Percentiles rank a stretch among this genome's conserved stretches.
These are phyloP conservation scores for Diadophis punctatus DNA, from an alignment of 2,113 vertebrate genomes.

Conservation along the genomic window DNA sequence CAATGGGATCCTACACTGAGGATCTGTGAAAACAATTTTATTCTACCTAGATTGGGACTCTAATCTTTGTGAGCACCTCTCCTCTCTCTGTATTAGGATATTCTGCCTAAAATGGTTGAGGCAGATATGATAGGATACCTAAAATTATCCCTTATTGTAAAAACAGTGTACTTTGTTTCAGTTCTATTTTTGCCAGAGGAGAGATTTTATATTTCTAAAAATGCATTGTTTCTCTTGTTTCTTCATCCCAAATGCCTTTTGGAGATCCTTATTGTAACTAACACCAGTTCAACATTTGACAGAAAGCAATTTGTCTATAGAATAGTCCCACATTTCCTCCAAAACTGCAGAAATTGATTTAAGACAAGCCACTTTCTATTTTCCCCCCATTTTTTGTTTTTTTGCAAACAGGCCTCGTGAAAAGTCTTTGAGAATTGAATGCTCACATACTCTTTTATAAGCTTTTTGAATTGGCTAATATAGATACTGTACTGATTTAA, in stretches of 20 bases:
- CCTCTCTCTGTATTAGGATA: neutral
- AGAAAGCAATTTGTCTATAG: neutral
- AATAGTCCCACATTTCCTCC: neutral
- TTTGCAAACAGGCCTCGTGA: neutral
- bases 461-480: neutral
- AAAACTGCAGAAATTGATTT: neutral
- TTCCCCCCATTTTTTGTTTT: neutral
- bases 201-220: neutral
- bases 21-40: neutral
- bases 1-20: neutral
- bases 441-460: neutral
- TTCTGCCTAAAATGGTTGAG: neutral
- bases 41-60: neutral
- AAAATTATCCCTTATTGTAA: neutral
- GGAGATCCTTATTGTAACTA: neutral
- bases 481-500: neutral
- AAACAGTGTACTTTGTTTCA: neutral
- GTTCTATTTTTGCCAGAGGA: neutral
- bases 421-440: neutral
- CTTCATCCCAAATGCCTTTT: neutral
- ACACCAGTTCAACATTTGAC: neutral
- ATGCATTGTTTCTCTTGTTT: neutral
- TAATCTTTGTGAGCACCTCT: neutral
- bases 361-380: neutral
- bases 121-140: neutral